Conservation (phyloP, 2,113 vertebrate species). For the Oryctolagus cuniculus region DNA sequence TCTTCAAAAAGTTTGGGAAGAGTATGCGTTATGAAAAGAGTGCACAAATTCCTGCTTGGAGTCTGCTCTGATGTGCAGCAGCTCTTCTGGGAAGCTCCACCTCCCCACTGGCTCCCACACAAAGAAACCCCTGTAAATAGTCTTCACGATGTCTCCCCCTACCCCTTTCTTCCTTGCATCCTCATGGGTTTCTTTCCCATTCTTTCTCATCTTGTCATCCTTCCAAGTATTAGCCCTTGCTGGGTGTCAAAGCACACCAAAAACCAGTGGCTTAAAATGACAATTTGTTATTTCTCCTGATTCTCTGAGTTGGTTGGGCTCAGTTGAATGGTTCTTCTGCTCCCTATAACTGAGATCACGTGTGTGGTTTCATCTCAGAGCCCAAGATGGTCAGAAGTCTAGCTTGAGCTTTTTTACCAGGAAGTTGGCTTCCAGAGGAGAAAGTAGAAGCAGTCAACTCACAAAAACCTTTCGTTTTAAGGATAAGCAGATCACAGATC, state of each 20-base stretch:
- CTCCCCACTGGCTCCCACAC: accelerated
- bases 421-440: neutral
- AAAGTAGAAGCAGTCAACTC: neutral
- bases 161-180: neutral
- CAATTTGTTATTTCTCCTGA: neutral
- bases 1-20: too few relatives aligned
- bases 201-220: neutral
- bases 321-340: neutral
- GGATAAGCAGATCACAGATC: neutral
- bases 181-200: neutral
- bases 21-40: too few relatives aligned
- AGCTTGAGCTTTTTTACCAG: neutral
- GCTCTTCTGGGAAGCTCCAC: neutral
- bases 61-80: neutral
- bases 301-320: neutral
- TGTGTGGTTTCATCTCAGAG: neutral
- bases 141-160: neutral
- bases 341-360: neutral
- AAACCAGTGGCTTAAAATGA: neutral
- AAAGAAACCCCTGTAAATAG: neutral
- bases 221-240: neutral
- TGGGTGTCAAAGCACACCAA: neutral
- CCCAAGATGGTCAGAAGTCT: neutral
- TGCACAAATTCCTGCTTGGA: neutral
- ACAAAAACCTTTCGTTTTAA: neutral